Evolutionary conservation across 2,113 vertebrate genomes (phyloP).

Genomic region (Rattus rattus): DNA sequence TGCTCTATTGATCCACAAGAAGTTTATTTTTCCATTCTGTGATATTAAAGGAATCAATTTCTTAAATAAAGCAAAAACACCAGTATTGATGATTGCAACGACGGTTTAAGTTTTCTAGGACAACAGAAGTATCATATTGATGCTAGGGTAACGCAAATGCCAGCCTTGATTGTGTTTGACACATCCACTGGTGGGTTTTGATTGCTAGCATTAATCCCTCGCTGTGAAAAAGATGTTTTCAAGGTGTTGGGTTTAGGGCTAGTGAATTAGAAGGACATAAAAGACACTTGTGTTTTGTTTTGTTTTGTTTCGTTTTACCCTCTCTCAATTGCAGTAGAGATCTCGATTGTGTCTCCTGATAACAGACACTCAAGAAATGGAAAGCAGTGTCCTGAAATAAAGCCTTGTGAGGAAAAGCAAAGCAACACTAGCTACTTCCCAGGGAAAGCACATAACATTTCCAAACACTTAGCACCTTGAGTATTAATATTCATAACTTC

Average conservation of each 20-base stretch:
- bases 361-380: constrained; percentile 25
- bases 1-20: constrained; percentile 77
- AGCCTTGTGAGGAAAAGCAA: neutral
- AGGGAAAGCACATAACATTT: neutral
- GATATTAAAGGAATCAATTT: constrained; percentile 84
- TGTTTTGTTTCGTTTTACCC: neutral
- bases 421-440: neutral
- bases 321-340: neutral
- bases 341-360: neutral
- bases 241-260: constrained; percentile 60
- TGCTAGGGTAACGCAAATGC: constrained; percentile 57
- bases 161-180: constrained; percentile 71
- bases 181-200: constrained; percentile 49
- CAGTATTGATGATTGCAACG: constrained; percentile 68
- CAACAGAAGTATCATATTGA: constrained; percentile 66
- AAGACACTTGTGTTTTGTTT: constrained; percentile 19
- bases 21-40: constrained; percentile 82
- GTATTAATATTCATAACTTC: neutral
- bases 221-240: constrained; percentile 69
- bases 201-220: constrained; percentile 78
- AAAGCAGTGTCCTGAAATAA: neutral
- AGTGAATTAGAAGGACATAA: constrained; percentile 65
- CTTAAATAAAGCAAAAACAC: constrained; percentile 83
- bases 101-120: constrained; percentile 75
- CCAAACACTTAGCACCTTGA: neutral